Base-by-base conservation (phyloP, 1,140 invertebrate genomes). In the Drosophila ercepeae region DNA sequence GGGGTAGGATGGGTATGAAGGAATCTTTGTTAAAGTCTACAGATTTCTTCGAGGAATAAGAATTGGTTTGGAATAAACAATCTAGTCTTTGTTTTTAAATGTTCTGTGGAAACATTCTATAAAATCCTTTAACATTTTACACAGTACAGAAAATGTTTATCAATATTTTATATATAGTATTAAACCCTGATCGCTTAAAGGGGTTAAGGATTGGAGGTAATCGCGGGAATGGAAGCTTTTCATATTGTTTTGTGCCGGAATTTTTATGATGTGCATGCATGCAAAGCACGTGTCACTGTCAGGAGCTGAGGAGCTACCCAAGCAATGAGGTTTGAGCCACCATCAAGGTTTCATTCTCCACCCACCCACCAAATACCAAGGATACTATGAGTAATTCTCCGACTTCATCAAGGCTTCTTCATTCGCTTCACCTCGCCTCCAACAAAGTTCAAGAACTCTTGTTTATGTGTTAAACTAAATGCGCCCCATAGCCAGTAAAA, bases 231-330 rank as follows among this genome's bases (percentile, higher is more conserved):
- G 11, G 48, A 25, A 21, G 60, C 23, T 65, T 76, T 78, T 65
- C 53, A 69, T 83, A 78, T 86, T 70, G 63, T 55, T 73, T 75
- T 63, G 50, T 75, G 53, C 49, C 71, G 14, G 74, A 61, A 50
- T 77, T 83, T 89, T 90, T 82, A 89, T 90, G 86, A 89, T 89
- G 75, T 90, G 88, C 61, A 83, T 90, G 89, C 88, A 90, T 90
- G 89, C 88, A 83, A 90, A 84, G 82, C 74, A 82, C 74, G 70
- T 88, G 82, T 88, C 82, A 82, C 83, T 86, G 82, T 86, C 82
- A 84, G 72, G 55, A 75, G 59, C 52, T 75, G 41, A 59, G 52
- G 53, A 25, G 42, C 45, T 73, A 32, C 4, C 29, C 25, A 39
- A 34, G 32, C 60, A 5, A 13, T 14, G 34, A 39, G 36, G 36